Evolutionary conservation across 2,888 invertebrate species (phyloP).

Genomic region (Danaus chrysippus): DNA sequence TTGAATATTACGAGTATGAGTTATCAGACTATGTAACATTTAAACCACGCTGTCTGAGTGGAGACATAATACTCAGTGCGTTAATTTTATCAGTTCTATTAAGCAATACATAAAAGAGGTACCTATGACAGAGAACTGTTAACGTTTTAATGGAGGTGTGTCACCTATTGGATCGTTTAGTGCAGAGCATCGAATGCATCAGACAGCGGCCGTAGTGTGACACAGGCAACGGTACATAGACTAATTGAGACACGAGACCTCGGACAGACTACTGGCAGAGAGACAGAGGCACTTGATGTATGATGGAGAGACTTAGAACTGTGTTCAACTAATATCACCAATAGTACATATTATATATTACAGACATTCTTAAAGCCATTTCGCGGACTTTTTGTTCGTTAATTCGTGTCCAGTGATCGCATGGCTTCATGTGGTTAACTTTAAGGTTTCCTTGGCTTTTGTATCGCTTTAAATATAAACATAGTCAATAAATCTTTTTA

Average conservation of each 20-base stretch:
- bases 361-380: background rate
- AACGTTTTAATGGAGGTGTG: background rate
- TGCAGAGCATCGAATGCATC: background rate
- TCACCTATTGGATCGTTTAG: background rate
- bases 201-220: background rate
- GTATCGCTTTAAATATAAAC: background rate
- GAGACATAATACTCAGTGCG: too few species aligned
- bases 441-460: slow-evolving; percentile 5
- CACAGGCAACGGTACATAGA: background rate
- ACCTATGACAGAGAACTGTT: background rate
- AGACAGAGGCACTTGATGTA: too few species aligned
- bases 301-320: too few species aligned
- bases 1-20: too few species aligned
- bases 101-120: too few species aligned
- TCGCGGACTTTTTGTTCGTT: background rate
- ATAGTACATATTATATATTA: too few species aligned
- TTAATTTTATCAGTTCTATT: too few species aligned
- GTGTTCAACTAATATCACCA: too few species aligned
- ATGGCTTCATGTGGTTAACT: slow-evolving; percentile 5
- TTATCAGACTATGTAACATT: too few species aligned
- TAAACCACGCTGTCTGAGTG: too few species aligned
- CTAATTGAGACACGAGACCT: slow-evolving; percentile 1
- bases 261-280: background rate
- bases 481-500: background rate
- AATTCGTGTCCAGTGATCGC: background rate